Conservation (phyloP, 2,113 vertebrate genomes). For the Lates calcarifer region DNA sequence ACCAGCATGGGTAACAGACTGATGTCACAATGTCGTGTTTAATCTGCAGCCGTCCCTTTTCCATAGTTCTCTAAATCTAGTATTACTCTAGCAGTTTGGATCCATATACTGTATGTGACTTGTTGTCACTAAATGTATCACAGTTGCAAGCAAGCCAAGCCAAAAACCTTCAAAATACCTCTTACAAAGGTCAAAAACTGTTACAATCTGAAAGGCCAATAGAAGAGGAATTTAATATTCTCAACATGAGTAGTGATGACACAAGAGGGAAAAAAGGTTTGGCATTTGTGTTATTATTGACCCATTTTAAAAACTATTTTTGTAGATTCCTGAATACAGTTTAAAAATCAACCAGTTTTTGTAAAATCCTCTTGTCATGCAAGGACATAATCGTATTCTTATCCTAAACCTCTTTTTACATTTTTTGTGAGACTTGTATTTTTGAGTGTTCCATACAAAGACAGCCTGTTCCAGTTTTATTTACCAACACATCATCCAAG, state of each 20-base stretch:
- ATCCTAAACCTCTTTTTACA: too few relatives aligned
- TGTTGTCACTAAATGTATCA: not conserved
- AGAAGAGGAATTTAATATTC: not conserved
- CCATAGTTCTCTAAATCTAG: not conserved
- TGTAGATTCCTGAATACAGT: not conserved
- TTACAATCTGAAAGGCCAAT: not conserved
- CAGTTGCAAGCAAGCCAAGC: not conserved
- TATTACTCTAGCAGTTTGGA: not conserved
- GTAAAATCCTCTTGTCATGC: not conserved
- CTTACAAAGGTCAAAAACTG: not conserved
- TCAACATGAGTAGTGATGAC: not conserved
- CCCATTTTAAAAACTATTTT: not conserved
- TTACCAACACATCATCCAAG: not conserved
- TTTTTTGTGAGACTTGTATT: not conserved
- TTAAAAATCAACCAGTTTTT: too few relatives aligned
- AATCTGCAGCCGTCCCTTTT: conserved; percentile 13
- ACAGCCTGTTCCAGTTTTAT: not conserved
- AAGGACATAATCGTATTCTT: not conserved
- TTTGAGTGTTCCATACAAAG: not conserved
- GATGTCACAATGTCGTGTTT: conserved; percentile 18
- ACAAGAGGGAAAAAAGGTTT: not conserved
- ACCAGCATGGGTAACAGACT: not conserved
- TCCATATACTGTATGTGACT: too few relatives aligned
- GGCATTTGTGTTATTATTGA: too few relatives aligned
- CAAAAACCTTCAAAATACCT: not conserved